Evolutionary conservation across 1,140 invertebrate species (phyloP).

Genomic region (Hyles euphorbiae): DNA sequence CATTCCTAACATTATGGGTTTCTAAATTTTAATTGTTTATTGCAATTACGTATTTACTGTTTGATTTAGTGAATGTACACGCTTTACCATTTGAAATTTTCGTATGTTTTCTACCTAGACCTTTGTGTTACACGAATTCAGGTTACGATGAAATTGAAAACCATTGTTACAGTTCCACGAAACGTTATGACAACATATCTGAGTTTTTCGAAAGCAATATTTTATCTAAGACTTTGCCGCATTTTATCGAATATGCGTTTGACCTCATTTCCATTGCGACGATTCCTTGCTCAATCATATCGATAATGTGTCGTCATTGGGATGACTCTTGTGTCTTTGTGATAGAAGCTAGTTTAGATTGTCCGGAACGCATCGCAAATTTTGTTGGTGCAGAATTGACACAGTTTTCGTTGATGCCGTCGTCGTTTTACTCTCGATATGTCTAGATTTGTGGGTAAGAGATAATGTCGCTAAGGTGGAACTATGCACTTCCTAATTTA

Average conservation of each 20-base stretch:
- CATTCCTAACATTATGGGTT: too few species aligned
- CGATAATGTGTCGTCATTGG: slow-evolving; percentile 32
- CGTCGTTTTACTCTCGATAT: slow-evolving; percentile 35
- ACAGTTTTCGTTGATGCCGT: slow-evolving; percentile 31
- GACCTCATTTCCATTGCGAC: slow-evolving; percentile 52
- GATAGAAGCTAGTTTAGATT: slow-evolving; percentile 32
- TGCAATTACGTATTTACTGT: too few species aligned
- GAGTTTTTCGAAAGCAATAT: not conserved
- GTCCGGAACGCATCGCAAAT: slow-evolving; percentile 4
- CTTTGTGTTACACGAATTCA: not conserved
- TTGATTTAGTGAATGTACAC: too few species aligned
- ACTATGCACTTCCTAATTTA: not conserved
- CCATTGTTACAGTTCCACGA: slow-evolving; percentile 1
- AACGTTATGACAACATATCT: slow-evolving; percentile 7
- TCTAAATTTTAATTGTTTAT: too few species aligned
- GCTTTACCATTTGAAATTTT: too few species aligned
- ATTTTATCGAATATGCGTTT: slow-evolving; percentile 50
- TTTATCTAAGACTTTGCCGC: slow-evolving; percentile 8
- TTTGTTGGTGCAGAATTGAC: slow-evolving; percentile 33
- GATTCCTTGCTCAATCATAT: slow-evolving; percentile 46
- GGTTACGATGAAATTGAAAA: not conserved
- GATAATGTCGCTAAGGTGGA: not conserved
- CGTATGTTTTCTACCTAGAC: too few species aligned
- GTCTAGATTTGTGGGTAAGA: slow-evolving; percentile 28
- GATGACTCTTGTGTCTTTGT: slow-evolving; percentile 19